These are phyloP conservation scores for Thripadectes ignobilis DNA, from an alignment of 2,797 vertebrate species.

Conservation along the genomic window DNA sequence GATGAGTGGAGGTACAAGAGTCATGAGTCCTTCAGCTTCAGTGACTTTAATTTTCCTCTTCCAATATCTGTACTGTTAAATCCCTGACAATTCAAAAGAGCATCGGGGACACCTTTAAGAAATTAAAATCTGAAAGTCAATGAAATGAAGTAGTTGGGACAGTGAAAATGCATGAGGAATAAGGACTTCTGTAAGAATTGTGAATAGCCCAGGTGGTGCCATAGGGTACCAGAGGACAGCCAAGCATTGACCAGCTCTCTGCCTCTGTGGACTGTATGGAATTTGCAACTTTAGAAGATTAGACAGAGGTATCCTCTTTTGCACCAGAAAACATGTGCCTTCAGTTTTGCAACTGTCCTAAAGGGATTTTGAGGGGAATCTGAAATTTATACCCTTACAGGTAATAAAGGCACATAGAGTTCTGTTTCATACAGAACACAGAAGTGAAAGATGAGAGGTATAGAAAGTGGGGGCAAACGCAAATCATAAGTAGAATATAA, in stretches of 20 bases:
- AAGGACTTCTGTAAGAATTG: not conserved
- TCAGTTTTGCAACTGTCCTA: not conserved
- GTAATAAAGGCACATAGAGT: not conserved
- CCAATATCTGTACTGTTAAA: not conserved
- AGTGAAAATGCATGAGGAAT: not conserved
- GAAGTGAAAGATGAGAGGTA: not conserved
- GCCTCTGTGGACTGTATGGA: not conserved
- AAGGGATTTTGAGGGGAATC: not conserved
- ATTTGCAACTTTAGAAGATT: not conserved
- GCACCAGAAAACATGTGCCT: not conserved
- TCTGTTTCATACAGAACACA: not conserved
- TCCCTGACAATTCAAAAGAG: not conserved
- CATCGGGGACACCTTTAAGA: not conserved
- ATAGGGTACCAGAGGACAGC: accelerated
- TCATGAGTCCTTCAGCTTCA: not conserved
- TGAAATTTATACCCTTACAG: not conserved
- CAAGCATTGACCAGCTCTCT: not conserved
- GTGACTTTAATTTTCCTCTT: not conserved
- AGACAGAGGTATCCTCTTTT: not conserved
- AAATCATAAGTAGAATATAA: not conserved
- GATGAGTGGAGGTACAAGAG: not conserved
- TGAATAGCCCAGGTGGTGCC: not conserved
- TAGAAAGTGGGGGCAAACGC: not conserved
- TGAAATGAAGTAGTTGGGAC: not conserved
- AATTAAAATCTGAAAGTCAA: not conserved